Evolutionary conservation across 2,113 vertebrate species (phyloP).

Genomic region (Corynorhinus townsendii): DNA sequence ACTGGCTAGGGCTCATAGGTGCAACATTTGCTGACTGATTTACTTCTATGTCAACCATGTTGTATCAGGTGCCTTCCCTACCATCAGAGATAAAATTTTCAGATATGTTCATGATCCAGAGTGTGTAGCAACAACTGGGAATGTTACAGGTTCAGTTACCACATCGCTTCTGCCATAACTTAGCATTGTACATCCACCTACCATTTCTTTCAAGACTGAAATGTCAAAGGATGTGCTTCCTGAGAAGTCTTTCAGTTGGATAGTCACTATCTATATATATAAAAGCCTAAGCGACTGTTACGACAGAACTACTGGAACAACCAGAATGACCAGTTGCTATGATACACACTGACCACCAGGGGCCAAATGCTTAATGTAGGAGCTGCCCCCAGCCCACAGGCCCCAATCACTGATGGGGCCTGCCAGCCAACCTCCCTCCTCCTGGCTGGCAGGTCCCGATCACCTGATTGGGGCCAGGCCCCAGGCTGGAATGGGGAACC

Average conservation of each 20-base stretch:
- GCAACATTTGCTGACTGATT: conserved; percentile 95
- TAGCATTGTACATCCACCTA: conserved; percentile 94
- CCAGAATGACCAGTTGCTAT: no score
- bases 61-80: conserved; percentile 93
- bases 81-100: conserved; percentile 98
- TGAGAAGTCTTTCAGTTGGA: conserved; percentile 92
- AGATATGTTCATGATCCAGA: conserved; percentile 95
- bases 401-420: no score
- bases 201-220: conserved; percentile 98
- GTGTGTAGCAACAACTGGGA: conserved; percentile 91
- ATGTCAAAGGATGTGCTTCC: conserved; percentile 92
- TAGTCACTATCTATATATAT: conserved; percentile 83
- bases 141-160: conserved; percentile 94
- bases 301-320: no score
- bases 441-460: no score
- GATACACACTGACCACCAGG: no score
- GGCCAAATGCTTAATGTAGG: no score
- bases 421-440: no score
- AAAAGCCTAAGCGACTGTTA: no score
- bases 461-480: no score
- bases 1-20: conserved; percentile 73
- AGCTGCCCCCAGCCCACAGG: no score
- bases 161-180: conserved; percentile 97
- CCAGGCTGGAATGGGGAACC: no score
- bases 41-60: conserved; percentile 94